Evolutionary conservation across 53 echinoderm and acorn worm genomes (phyloP).

Genomic region (Apostichopus leukothele): DNA sequence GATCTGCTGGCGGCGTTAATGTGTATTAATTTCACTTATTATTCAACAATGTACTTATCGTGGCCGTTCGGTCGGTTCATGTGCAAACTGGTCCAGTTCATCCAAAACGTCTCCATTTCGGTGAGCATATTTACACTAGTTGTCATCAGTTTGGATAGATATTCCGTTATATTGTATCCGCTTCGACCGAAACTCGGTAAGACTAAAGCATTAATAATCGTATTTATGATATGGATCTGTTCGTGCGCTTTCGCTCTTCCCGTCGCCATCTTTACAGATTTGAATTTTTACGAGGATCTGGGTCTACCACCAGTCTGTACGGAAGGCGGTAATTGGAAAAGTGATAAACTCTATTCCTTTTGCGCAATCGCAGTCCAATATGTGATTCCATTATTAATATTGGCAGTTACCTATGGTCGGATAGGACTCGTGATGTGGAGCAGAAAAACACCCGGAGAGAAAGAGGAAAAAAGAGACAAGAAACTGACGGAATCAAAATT

Average conservation of each 20-base stretch:
- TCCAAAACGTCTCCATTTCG: constrained; percentile 90
- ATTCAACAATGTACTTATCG: constrained; percentile 72
- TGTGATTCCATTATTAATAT: constrained; percentile 79
- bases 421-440: constrained; percentile 86
- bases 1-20: constrained; percentile 88
- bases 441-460: constrained; percentile 86
- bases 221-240: constrained; percentile 73
- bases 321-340: constrained; percentile 63
- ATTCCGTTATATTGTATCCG: constrained; percentile 89
- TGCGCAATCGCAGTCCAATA: constrained; percentile 77
- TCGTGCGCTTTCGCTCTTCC: constrained; percentile 75
- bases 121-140: constrained; percentile 96
- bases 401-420: constrained; percentile 70
- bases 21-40: constrained; percentile 93
- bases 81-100: constrained; percentile 82
- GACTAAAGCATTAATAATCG: constrained; percentile 65
- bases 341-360: constrained; percentile 63
- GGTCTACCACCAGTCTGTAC: constrained; percentile 57
- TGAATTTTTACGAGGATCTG: constrained; percentile 46
- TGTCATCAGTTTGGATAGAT: constrained; percentile 89
- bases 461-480: constrained; percentile 75
- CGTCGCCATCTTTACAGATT: constrained; percentile 63
- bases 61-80: constrained; percentile 90
- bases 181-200: constrained; percentile 75
- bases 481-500: constrained; percentile 82